Base-by-base conservation (phyloP, 2,797 vertebrate species). In the Syngnathus rostellatus region DNA sequence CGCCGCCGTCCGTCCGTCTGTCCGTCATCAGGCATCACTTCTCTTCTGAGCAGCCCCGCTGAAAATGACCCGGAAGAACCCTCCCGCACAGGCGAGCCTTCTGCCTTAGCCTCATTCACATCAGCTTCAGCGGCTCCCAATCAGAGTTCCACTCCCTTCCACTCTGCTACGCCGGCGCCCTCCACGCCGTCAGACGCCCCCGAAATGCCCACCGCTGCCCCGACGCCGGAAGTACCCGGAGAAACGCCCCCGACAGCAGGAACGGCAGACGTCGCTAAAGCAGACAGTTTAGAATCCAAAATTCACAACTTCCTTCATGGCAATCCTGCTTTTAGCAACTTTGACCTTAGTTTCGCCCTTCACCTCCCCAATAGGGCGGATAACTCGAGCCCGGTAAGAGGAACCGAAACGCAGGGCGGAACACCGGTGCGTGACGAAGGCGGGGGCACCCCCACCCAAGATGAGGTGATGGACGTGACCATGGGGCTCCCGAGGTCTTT, bases 391-490 rank as follows among this genome's bases (percentile, higher is more conserved):
- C 90, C 89, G 0, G 81, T 57, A 5, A 62, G 79, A 38, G 90
- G 88, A 8, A 63, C 92, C n/a, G 97, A 99, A 76, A 94, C 91
- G 8, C 91, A 91, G 62, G 95, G 90, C 0, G 96, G 96, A 6
- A 99, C 97, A 0, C 97, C 97, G 0, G 95, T 99, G 58, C 90
- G 97, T 0, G 97, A 98, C 0, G 97, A 99, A 66, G 91, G 94
- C 0, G 95, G 96, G 8, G 94, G 95, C 63, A 99, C 97, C 0
- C 97, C 97, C 1, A 99, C 97, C 38, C 97, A 98, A 78, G 97
- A 99, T 1, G 97, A 99, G 84, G 93, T 95, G 68, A 97, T 97
- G 94, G 97, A 98, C 75, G 93, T 93, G 46, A 90, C 93, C 0
- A 69, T 16, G 2, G 86, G 86, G 0, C 91, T 90, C 17, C 89